phyloP scores from a whole-genome alignment of 23 tunicate genomes.

The Trididemnum nubilum region DNA sequence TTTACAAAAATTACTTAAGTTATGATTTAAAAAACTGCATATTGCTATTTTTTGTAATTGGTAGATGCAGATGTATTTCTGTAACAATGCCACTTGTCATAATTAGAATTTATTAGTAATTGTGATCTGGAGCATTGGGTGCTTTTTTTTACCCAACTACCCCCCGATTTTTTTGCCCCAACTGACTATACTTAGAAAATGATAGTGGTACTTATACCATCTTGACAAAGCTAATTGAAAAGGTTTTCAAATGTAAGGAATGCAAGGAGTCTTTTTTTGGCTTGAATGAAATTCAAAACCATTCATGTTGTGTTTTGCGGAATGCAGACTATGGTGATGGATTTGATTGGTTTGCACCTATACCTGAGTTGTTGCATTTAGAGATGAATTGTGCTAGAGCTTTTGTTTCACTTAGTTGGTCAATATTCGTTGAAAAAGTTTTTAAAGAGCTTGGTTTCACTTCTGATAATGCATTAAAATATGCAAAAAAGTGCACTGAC shows the following conservation, averaged over 20 bases:
- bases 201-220: neutral
- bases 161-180: too few relatives aligned
- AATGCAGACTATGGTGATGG: neutral
- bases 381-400: constrained; percentile 18
- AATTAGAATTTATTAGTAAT: too few relatives aligned
- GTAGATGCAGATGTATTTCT: too few relatives aligned
- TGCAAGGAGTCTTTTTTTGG: constrained; percentile 13
- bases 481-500: constrained; percentile 12
- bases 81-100: too few relatives aligned
- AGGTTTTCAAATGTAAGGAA: neutral
- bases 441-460: constrained; percentile 4
- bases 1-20: too few relatives aligned
- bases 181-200: neutral
- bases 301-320: neutral
- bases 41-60: too few relatives aligned
- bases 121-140: too few relatives aligned
- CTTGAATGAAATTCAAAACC: neutral
- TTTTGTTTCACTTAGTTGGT: constrained; percentile 10
- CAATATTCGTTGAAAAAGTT: constrained; percentile 5
- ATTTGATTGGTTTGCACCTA: constrained; percentile 14
- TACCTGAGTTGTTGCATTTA: constrained; percentile 3
- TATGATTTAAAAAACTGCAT: too few relatives aligned
- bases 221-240: neutral
- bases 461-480: neutral
- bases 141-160: too few relatives aligned